Conservation (phyloP, 2,888 invertebrate species). For the Drepana falcataria region DNA sequence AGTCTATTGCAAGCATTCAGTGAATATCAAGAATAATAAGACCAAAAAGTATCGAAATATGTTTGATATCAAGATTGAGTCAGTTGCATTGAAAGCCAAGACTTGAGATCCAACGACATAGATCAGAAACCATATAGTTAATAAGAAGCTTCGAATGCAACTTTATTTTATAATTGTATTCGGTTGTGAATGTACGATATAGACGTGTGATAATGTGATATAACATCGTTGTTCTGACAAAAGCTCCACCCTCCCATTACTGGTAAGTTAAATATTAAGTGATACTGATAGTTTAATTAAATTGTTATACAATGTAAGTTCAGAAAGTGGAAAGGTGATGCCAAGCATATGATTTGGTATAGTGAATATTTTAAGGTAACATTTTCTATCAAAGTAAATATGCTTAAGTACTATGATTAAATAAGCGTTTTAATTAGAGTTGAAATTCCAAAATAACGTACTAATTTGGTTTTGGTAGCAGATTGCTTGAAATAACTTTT, state of each 20-base stretch:
- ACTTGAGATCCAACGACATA: too few relatives aligned
- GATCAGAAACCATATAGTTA: not conserved
- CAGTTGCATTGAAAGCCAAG: too few relatives aligned
- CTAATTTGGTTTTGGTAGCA: too few relatives aligned
- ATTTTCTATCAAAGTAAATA: not conserved
- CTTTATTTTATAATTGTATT: not conserved
- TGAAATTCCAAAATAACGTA: too few relatives aligned
- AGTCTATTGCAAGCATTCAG: too few relatives aligned
- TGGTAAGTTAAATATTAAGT: not conserved
- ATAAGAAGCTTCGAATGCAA: not conserved
- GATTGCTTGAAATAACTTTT: too few relatives aligned
- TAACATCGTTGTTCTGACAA: not conserved
- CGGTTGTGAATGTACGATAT: conserved; percentile 1
- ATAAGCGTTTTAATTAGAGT: too few relatives aligned
- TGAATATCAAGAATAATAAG: too few relatives aligned
- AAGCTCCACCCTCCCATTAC: conserved; percentile 1
- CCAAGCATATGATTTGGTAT: not conserved
- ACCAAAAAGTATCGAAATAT: too few relatives aligned
- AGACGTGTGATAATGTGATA: not conserved
- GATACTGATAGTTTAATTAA: not conserved
- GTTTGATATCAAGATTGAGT: too few relatives aligned
- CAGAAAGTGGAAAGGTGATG: not conserved
- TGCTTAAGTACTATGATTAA: not conserved
- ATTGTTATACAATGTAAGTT: not conserved
- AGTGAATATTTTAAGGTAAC: not conserved